phyloP scores from a whole-genome alignment of 2,113 vertebrate genomes.

The Osmerus eperlanus region DNA sequence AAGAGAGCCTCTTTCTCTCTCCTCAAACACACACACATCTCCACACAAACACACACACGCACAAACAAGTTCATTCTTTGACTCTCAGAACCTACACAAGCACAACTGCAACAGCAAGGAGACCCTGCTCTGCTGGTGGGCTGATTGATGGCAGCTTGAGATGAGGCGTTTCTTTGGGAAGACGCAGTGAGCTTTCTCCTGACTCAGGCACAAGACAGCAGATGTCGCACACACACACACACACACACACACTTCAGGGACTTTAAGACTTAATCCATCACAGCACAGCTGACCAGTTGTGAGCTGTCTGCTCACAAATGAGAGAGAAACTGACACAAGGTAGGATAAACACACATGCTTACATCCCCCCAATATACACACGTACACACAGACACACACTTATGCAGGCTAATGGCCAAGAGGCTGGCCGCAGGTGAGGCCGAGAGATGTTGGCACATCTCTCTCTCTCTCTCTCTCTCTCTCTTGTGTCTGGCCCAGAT shows the following conservation, averaged over 20 bases:
- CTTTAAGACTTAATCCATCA: conserved; percentile 61
- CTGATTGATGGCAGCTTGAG: conserved; percentile 51
- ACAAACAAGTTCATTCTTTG: conserved; percentile 18
- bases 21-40: conserved; percentile 31
- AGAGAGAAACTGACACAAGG: conserved; percentile 15
- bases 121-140: conserved; percentile 3
- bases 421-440: conserved; percentile 55
- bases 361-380: background rate
- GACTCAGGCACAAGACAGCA: conserved; percentile 45
- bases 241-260: conserved; percentile 37
- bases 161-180: conserved; percentile 40
- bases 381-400: conserved; percentile 22
- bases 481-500: conserved; percentile 41
- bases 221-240: conserved; percentile 14
- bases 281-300: conserved; percentile 35
- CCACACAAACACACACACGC: conserved; percentile 34
- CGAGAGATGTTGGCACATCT: conserved; percentile 38
- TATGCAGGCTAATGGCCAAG: conserved; percentile 19
- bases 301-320: conserved; percentile 26
- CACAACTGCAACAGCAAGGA: conserved; percentile 5
- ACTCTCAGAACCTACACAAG: conserved; percentile 11
- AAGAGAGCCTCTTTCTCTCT: too few relatives aligned
- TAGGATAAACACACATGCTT: conserved; percentile 5
- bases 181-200: conserved; percentile 30
- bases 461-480: conserved; percentile 21